Evolutionary conservation across 2,888 invertebrate genomes (phyloP).

Genomic region (Leuctra nigra): DNA sequence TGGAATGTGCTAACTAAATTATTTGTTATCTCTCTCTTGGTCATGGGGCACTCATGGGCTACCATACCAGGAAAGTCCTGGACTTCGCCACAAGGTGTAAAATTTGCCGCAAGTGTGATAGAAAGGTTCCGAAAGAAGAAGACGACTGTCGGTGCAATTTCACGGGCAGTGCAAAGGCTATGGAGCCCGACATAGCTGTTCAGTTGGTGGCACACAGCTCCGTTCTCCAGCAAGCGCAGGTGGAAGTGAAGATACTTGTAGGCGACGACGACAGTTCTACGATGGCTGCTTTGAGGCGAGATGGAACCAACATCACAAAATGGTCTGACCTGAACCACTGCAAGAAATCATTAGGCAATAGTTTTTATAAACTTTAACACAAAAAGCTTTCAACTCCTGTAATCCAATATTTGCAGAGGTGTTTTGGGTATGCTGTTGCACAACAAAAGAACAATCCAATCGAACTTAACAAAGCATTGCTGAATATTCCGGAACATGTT

Average conservation of each 20-base stretch:
- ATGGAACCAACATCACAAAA: not conserved
- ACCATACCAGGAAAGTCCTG: constrained; percentile 29
- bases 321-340: constrained; percentile 12
- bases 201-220: constrained; percentile 28
- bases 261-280: not conserved
- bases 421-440: not conserved
- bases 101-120: constrained; percentile 31
- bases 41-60: constrained; percentile 32
- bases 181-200: constrained; percentile 32
- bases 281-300: constrained; percentile 28
- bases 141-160: constrained; percentile 34
- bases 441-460: not conserved
- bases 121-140: constrained; percentile 26
- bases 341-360: not conserved
- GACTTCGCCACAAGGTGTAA: constrained; percentile 30
- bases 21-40: constrained; percentile 19
- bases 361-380: not conserved
- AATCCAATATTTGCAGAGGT: not conserved
- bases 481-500: not conserved
- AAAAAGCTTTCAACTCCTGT: not conserved
- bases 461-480: not conserved
- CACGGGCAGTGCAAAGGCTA: constrained; percentile 33
- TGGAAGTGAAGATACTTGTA: not conserved
- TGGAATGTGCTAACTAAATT: no score
- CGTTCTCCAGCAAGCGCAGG: not conserved